Base-by-base conservation (phyloP, 2,888 invertebrate species). In the Alsophila aescularia region DNA sequence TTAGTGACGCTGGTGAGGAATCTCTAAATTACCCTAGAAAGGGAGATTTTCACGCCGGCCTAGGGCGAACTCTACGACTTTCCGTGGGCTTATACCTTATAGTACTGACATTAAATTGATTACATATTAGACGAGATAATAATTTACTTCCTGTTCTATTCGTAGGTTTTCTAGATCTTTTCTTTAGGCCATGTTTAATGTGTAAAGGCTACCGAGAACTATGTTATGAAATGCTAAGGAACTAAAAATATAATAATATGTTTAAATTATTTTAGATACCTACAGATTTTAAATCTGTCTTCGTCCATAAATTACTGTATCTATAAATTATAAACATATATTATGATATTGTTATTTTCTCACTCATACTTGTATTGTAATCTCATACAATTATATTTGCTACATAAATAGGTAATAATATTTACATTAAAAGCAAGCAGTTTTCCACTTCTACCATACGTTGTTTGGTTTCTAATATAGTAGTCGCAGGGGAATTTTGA, bases 341-440 rank as follows among this genome's bases (percentile, higher is more conserved):
- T 31, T 12, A 15, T 43, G 15, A 36, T 24, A 35, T 49, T 24
- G 36, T 50, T 45, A 41, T 12, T 37, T 21, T 56, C 39, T 52
- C 52, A 52, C 57, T 57, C 47, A 36, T 18, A 52, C 57, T 52
- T 52, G 43, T 35, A 41, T 31, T 16, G 34, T n/a, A 42, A 45
- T 37, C 24, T 51, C 36, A 35, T 43, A 10, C 8, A 35, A 41
- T 50, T 39, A 52, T 40, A 39, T 32, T 52, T 35, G 39, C 35
- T 24, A 24, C 24, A 5, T 24, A 24, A 24, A 24, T 12, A 32
- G 10, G 35, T 5, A 40, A 37, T 43, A 15, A 43, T 37, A 34
- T 37, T 37, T 47, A 48, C 16, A 55, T 12, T 27, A 41, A n/a
- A 44, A 35, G 35, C 39, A 41, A 42, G 31, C 36, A 15, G 9